Percentiles rank a stretch among this genome's conserved stretches.
Evolutionary conservation across 1,140 invertebrate species (phyloP).

Genomic region (Heliconius hewitsoni): DNA sequence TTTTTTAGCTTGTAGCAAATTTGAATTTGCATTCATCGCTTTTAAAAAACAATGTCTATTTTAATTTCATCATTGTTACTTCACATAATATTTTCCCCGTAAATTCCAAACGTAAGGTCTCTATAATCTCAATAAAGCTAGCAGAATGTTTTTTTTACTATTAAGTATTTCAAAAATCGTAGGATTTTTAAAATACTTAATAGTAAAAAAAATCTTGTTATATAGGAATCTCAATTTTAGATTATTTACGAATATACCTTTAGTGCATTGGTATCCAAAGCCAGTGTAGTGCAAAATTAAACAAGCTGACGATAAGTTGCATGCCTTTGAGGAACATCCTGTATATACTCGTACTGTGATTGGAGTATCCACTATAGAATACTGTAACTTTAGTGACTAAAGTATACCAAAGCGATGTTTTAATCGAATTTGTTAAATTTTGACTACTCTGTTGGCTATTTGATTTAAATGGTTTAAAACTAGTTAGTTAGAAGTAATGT

Average conservation of each 20-base stretch:
- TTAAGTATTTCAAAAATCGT: background rate
- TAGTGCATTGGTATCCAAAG: conserved; percentile 4
- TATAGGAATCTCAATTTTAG: background rate
- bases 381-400: conserved; percentile 1
- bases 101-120: no score
- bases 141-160: background rate
- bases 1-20: no score
- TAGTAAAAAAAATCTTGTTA: background rate
- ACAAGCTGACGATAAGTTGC: conserved; percentile 11
- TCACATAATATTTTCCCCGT: no score
- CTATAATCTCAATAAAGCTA: background rate
- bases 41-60: no score
- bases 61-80: no score
- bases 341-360: background rate
- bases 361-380: conserved; percentile 13
- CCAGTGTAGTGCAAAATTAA: conserved; percentile 12
- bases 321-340: background rate
- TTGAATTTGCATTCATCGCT: no score
- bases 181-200: no score
- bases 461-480: background rate
- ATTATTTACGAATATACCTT: background rate
- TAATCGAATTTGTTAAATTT: conserved; percentile 3
- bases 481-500: background rate
- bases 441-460: background rate
- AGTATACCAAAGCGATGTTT: conserved; percentile 9